These are phyloP conservation scores for Ophraella communa DNA, from an alignment of 2,888 invertebrate genomes.

Conservation along the genomic window DNA sequence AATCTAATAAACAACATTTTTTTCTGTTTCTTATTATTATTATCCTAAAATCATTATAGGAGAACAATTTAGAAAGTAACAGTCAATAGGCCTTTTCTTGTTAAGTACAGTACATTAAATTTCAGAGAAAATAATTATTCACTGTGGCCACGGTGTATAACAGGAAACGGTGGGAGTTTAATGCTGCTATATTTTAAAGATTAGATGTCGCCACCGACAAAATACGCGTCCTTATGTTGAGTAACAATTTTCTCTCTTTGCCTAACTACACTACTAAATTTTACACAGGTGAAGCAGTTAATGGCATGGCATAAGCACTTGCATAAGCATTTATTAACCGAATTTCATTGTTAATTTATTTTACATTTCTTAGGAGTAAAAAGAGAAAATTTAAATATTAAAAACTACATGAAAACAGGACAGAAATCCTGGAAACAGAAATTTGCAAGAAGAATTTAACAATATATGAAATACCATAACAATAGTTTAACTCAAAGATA, in stretches of 20 bases:
- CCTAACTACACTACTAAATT: neutral
- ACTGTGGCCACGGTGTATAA: slow-evolving; percentile 10
- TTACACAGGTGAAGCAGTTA: neutral
- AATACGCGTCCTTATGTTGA: neutral
- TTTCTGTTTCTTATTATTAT: neutral
- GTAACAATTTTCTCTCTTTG: neutral
- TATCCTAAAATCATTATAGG: neutral
- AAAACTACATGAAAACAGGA: no score
- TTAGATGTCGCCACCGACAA: slow-evolving; percentile 15
- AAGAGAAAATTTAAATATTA: no score
- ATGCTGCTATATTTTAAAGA: slow-evolving; percentile 15
- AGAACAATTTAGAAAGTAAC: neutral
- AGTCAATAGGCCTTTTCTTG: neutral
- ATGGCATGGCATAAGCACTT: no score
- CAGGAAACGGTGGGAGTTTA: slow-evolving; percentile 14
- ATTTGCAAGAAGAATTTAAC: no score
- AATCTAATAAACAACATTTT: no score
- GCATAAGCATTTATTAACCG: no score
- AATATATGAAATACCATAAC: no score
- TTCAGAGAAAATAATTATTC: slow-evolving; percentile 20
- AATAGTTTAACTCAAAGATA: no score
- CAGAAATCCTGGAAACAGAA: no score
- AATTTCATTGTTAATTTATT: no score
- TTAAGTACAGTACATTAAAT: slow-evolving; percentile 13
- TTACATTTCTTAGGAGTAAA: no score